Evolutionary conservation across 1,140 invertebrate species (phyloP), one percentile per base, ranked within the genome.

Genomic region (Brachionus plicatilis): DNA sequence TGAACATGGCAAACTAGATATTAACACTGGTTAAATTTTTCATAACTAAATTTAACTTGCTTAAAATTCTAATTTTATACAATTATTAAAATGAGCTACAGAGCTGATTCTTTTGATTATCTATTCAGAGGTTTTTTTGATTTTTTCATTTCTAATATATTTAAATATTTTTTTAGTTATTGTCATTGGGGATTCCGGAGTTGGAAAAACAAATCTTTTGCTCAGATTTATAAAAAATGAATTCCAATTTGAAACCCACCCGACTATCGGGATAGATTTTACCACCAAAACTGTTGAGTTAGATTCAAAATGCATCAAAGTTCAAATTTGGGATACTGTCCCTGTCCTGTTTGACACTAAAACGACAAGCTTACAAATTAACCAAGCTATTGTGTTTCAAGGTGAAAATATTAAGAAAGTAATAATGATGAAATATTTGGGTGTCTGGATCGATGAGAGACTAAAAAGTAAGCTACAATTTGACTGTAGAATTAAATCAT

Each of bases 231-330:
- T 98, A 90, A 94, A 97, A 90, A 99, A 99, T 93, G 97, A 99
- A 93, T 99, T 99, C 91, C 99, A 99, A 91, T 92, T 99, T 91
- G 98, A 99, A 92, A 98, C 96, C 87, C 99, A 99, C 92, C 99
- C 96, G 85, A 99, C 98, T 85, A 99, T 99, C 92, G 98, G 98
- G 85, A 98, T 99, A 85, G 98, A 99, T 91, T 99, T 99, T 92
- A 97, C 98, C 82, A 99, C 91, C 97, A 85, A 88, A 87, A 90
- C 88, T 86, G 89, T 90, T 86, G 87, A 89, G 85, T 87, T 90
- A 12, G 88, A 90, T 85, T 87, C 87, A 29, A 89, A 89, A 85
- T 88, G 87, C 27, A 88, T 90, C 89, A 99, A 99, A 91, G 97
- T 97, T 87, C 89, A 91, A 84, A 91, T 91, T 29, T 91, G 95